Conservation (phyloP, 2,888 invertebrate species). For the Cephonodes hylas region DNA sequence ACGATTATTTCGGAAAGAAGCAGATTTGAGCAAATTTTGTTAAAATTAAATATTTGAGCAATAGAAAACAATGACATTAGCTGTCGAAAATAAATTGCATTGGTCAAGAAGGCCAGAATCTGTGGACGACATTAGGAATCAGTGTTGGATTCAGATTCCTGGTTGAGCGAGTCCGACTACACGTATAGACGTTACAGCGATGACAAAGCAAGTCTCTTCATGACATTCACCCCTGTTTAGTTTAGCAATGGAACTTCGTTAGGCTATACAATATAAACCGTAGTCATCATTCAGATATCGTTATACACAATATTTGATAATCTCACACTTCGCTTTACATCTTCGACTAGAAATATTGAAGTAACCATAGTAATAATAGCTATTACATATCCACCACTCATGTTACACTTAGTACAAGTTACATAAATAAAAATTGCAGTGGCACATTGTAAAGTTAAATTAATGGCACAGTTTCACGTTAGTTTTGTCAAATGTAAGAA, state of each 20-base stretch:
- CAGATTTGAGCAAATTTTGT: conserved; percentile 77
- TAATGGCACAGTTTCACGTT: conserved; percentile 82
- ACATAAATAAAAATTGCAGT: conserved; percentile 70
- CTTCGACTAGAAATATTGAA: conserved; percentile 78
- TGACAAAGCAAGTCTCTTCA: neutral
- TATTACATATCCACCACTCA: conserved; percentile 79
- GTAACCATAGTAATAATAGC: conserved; percentile 57
- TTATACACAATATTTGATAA: conserved; percentile 64
- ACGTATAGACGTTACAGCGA: neutral
- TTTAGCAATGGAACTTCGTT: neutral
- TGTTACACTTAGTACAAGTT: conserved; percentile 68
- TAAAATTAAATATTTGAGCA: conserved; percentile 75
- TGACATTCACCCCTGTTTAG: neutral
- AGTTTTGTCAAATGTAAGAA: conserved; percentile 74
- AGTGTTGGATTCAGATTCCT: neutral
- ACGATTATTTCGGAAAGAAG: conserved; percentile 39
- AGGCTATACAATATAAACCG: neutral
- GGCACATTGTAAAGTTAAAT: conserved; percentile 78
- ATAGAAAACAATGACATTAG: conserved; percentile 67
- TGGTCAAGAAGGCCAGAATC: conserved; percentile 9
- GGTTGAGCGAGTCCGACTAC: neutral
- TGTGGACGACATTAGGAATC: neutral
- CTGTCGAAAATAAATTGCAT: conserved; percentile 57
- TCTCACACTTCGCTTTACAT: conserved; percentile 56
- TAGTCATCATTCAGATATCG: conserved; percentile 27